Evolutionary conservation across 1,140 invertebrate species (phyloP), one percentile per base, ranked within the genome.

Genomic region (Orius laevigatus): DNA sequence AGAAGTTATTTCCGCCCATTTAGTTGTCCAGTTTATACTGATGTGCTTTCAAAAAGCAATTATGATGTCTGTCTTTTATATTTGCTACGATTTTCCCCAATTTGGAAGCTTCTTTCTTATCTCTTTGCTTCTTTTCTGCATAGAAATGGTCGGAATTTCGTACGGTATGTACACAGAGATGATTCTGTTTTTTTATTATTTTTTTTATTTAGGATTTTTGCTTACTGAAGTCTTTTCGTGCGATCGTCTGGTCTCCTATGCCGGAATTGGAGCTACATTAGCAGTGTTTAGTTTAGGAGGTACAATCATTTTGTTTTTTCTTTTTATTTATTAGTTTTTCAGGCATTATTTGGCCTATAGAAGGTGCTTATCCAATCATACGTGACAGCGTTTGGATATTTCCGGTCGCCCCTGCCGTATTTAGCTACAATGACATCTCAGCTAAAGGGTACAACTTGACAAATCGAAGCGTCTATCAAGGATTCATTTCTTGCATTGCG

Each of bases 271-370:
- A 5, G 65, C 64, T 14, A 71, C 74, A 45, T 72, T 73, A 50
- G 70, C 72, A 1, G 65, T 67, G 46, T 56, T 75, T 10, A 52
- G 68, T 8, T 51, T 68, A 4, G 64, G 66, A 59, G 70, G 69
- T 70, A 57, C n/a, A 60, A 60, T 58, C 36, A n/a, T 43, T 43
- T 43, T 14, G 18, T 5, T 19, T 43, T 16, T n/a, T 38, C n/a
- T 5, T 3, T 12, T 16, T n/a, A 38, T 38, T 3, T 5, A 38
- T 40, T 43, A 20, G 3, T 51, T 38, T 53, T 60, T 20, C 57
- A 69, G 74, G 75, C 33, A 75, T 76, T 19, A 69, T 77, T 46
- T 78, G 75, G 75, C 75, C 75, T 1, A 58, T 75, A n/a, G 68
- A 78, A 62, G 73, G 72, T 5, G 75, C 75, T 59, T 72, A 72